Evolutionary conservation across 1,140 invertebrate species (phyloP), one percentile per base, ranked within the genome.

Genomic region (Metopolophium dirhodum): DNA sequence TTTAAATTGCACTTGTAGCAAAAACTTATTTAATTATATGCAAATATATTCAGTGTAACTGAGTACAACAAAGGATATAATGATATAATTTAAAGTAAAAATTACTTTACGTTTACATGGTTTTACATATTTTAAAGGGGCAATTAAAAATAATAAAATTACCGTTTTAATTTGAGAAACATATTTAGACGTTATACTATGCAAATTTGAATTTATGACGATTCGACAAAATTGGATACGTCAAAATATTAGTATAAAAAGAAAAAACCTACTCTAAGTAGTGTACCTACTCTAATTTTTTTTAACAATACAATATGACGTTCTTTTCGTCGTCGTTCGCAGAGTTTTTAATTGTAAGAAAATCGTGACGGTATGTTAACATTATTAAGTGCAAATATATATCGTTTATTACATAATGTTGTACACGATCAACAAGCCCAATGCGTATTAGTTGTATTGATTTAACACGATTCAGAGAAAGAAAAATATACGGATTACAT

Each of bases 1-100:
- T 41, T 85, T 45, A 41, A 85, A 85, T 85, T 45, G 23, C 9
- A 85, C 37, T 41, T 26, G 23, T 45, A 26, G 41, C 41, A 54
- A 90, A 51, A 57, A 90, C 35, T 90, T 57, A 41, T 54, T 90
- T 90, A 90, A 90, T 90, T n/a, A 30, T 35, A 90, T 90, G 88
- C 35, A 90, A 90, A 90, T 54, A 90, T 90, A 90, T 90, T 54
- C 88, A 90, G 23, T 54, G 35, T 37, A 37, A 90, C 20, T 54
- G 8, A 61, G 88, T 54, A 57, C 26, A 85, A 85, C 51, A 90
- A 54, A 41, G 35, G 3, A 90, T 61, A 90, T 57, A 57, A 90
- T 61, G 61, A 90, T 45, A 26, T 57, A 90, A 90, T 90, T 61
- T 54, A 61, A 90, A n/a, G 22, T n/a, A 90, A 90, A 90, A 90